Evolutionary conservation across 1,140 invertebrate species (phyloP).

Genomic region (Anadara kagoshimensis): DNA sequence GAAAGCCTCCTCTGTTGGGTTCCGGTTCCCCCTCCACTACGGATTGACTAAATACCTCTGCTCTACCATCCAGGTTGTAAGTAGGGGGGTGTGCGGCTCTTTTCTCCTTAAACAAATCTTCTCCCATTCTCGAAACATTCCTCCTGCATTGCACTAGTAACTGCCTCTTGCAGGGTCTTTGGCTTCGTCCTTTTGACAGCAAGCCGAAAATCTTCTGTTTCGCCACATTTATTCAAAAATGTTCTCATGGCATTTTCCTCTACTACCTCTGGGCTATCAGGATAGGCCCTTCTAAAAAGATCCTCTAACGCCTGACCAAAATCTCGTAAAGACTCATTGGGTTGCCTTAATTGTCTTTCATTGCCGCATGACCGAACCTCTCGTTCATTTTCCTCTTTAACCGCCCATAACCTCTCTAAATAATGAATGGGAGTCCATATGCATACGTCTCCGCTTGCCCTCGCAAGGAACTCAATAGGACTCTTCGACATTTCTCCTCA

Average conservation of each 20-base stretch:
- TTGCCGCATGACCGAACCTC: slow-evolving; percentile 7
- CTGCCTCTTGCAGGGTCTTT: slow-evolving; percentile 27
- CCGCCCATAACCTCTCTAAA: slow-evolving; percentile 7
- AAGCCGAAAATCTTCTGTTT: slow-evolving; percentile 25
- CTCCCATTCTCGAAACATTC: slow-evolving; percentile 15
- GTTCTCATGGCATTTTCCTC: slow-evolving; percentile 10
- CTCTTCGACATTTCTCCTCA: background rate
- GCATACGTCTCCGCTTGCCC: slow-evolving; percentile 19
- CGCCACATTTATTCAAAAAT: slow-evolving; percentile 30
- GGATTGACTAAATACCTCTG: background rate
- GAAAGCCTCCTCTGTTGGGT: background rate
- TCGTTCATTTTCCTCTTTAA: slow-evolving; percentile 1
- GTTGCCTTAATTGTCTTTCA: slow-evolving; percentile 2
- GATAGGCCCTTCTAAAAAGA: slow-evolving; percentile 21
- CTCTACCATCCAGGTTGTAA: background rate
- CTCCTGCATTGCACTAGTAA: slow-evolving; percentile 35
- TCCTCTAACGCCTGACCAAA: slow-evolving; percentile 26
- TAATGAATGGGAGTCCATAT: slow-evolving; percentile 4
- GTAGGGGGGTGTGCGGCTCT: background rate
- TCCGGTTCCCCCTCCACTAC: background rate
- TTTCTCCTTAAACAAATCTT: background rate
- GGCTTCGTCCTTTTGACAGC: slow-evolving; percentile 32
- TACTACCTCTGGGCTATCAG: slow-evolving; percentile 14
- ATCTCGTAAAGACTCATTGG: slow-evolving; percentile 12
- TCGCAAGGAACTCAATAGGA: slow-evolving; percentile 3